phyloP scores from a whole-genome alignment of 2,888 invertebrate genomes.

The Clusia tigrina region DNA sequence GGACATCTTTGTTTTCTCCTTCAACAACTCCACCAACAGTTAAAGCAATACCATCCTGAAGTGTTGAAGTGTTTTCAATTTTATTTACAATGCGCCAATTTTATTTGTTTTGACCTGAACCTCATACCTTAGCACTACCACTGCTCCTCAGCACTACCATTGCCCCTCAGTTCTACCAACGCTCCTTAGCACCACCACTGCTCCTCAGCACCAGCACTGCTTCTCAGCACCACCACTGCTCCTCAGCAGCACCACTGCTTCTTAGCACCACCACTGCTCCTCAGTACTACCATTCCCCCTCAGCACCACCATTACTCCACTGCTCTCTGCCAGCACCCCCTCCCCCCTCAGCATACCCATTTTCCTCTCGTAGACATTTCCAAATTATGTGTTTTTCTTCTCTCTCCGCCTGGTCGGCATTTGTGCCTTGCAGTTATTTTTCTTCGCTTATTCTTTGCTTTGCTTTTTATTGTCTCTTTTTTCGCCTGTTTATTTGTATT shows the following conservation, averaged over 20 bases:
- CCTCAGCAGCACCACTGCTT: background rate
- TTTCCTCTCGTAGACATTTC: no score
- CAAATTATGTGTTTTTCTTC: no score
- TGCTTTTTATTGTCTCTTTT: conserved; percentile 10
- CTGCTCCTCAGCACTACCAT: no score
- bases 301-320: conserved; percentile 3
- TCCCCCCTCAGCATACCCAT: no score
- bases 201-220: no score
- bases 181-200: no score
- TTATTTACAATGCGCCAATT: conserved; percentile 26
- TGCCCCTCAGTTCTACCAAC: no score
- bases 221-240: background rate
- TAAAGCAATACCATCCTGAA: background rate
- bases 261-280: background rate
- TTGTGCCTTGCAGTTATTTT: no score
- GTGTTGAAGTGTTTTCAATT: conserved; percentile 12
- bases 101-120: conserved; percentile 24
- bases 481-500: background rate
- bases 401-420: no score
- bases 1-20: no score
- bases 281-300: background rate
- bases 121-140: conserved; percentile 18
- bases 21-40: conserved; percentile 5
- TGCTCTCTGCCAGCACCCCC: no score
- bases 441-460: no score